phyloP scores from a whole-genome alignment of 2,113 vertebrate species.

The rat (Rattus norvegicus) region GRCr8 NC_086029.1:27096501-27097000 shows the following conservation, averaged over 20 bases:
- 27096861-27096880: neutral
- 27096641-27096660: neutral
- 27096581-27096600: neutral
- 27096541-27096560: no score
- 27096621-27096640: neutral
- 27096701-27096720: constrained; percentile 4
- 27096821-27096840: constrained; percentile 3
- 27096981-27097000: neutral
- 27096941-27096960: neutral
- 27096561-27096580: neutral
- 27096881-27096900: constrained; percentile 12
- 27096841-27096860: neutral
- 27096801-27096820: neutral
- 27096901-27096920: neutral
- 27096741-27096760: constrained; percentile 35
- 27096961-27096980: neutral
- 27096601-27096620: neutral
- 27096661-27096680: neutral
- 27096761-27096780: neutral
- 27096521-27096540: no score
- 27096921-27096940: neutral
- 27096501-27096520: neutral
- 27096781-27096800: constrained; percentile 31
- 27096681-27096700: constrained; percentile 34
- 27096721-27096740: neutral